Evolutionary conservation across 2,888 invertebrate genomes (phyloP), one percentile per base, ranked within the genome.

Genomic region (Drosophila buzzatii): DNA sequence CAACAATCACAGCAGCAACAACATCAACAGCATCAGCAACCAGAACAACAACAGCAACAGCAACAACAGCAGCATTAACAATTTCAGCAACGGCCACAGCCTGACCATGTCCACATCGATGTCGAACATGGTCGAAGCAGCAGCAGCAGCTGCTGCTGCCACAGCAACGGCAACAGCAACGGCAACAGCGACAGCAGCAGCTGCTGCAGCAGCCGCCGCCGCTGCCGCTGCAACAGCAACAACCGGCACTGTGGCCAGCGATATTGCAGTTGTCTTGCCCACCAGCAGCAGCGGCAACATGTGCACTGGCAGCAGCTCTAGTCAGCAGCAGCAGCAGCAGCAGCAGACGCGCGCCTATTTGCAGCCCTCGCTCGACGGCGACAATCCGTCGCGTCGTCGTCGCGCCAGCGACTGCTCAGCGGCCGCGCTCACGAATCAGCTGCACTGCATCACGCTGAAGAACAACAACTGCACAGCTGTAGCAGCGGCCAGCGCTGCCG

Each of bases 391-490:
- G 6, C 85, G 91, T 0, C 87, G 92, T 0, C 90, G 91, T 3
- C 90, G 91, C 5, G 92, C 92, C 71, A 91, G 91, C 75, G 91
- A 91, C 35, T 91, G 91, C 41, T 89, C 91, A 0, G 77, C 70
- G 35, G 58, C 78, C 2, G 87, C 87, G 7, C 61, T 91, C 37
- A 82, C 86, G 72, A 89, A 91, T 80, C 92, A 92, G 64, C 66
- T 92, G 58, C 92, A 92, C 57, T 87, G 89, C 69, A 89, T 92
- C 18, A 92, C 91, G n/a, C 76, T 92, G 2, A 92, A 92, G 69
- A 92, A 92, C 73, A 92, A 91, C 75, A 92, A 92, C 45, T 92
- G 90, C 64, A 73, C 82, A 64, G 49, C 81, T 2, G 65, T 79
- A 3, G 90, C 39, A 81, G 91, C 69, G 81, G 90, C 69, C 68